phyloP scores from a whole-genome alignment of 2,797 vertebrate species.

The Diplodus puntazzo region DNA sequence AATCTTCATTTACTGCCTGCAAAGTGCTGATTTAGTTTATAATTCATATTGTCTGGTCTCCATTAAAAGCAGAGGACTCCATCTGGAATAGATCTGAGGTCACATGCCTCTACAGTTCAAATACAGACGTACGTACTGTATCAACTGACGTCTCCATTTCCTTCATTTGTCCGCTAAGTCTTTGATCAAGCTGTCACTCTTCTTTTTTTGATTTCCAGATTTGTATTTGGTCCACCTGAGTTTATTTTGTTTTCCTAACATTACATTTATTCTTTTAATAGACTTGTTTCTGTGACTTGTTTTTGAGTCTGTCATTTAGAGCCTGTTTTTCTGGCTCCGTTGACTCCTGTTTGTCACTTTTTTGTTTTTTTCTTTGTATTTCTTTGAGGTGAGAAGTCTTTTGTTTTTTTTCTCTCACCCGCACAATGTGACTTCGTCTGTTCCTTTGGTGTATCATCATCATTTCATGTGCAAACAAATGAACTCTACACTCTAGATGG shows the following conservation, averaged over 20 bases:
- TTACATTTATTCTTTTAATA: conserved; percentile 52
- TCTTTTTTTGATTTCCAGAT: conserved; percentile 29
- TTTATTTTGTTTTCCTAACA: conserved; percentile 48
- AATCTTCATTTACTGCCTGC: conserved; percentile 15
- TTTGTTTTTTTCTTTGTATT: conserved; percentile 17
- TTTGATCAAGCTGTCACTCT: conserved; percentile 48
- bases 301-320: conserved; percentile 51
- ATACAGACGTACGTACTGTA: conserved; percentile 27
- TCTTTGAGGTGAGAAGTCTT: conserved; percentile 17
- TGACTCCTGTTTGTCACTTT: conserved; percentile 47
- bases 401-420: conserved; percentile 43
- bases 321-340: conserved; percentile 33
- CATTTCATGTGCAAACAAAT: conserved; percentile 54
- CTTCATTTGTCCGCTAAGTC: conserved; percentile 13
- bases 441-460: conserved; percentile 34
- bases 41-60: conserved; percentile 30
- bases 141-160: conserved; percentile 22
- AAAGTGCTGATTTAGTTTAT: conserved; percentile 42
- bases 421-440: conserved; percentile 46
- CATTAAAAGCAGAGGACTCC: conserved; percentile 27
- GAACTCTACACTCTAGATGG: conserved; percentile 51
- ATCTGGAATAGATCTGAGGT: conserved; percentile 38
- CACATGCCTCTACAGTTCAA: conserved; percentile 28
- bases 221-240: not conserved
- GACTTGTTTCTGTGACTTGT: conserved; percentile 38